Base-by-base conservation (phyloP, 2,888 invertebrate species). In the Rhopalosiphum nymphaeae region DNA sequence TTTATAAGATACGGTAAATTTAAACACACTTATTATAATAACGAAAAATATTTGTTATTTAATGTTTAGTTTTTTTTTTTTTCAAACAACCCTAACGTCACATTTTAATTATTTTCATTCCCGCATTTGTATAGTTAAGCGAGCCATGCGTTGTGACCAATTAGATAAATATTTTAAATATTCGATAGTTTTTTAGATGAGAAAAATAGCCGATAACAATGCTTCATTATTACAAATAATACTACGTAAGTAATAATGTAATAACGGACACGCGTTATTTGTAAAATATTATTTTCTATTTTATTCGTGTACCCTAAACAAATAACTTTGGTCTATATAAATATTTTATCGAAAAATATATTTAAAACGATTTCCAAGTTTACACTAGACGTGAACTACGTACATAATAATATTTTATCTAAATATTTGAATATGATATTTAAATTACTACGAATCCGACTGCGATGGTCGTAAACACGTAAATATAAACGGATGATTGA, bases 381-480 rank as follows among this genome's bases (percentile, higher is more conserved):
- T 56, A 21, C 26, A 36, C 67, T 13, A 21, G 42, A 91, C 56
- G 56, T 42, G 29, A 56, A 84, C 42, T 84, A 53, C 42, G 49
- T 26, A 44, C 42, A 84, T 84, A 84, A 84, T 53, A 84, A 84
- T 53, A 53, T 78, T 67, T 42, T 44, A 29, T 91, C 21, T 53
- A 84, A 84, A 91, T 91, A 91, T 84, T 91, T 84, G 53, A 91
- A 53, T 42, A 84, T 44, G 56, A 84, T 84, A 36, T 78, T 91
- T 0, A 13, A 44, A 84, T 42, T 56, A 53, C 13, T 89, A 29
- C 53, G 53, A 5, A 56, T 78, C 53, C 9, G 53, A 56, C 53
- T 56, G 29, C 53, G 78, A 42, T 29, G 53, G 29, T 42, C 53
- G 36, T 91, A 91, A 53, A 84, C 21, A 36, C 78, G 36, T 78